Evolutionary conservation across 2,797 vertebrate genomes (phyloP).

Genomic region (Synaphobranchus kaupii): DNA sequence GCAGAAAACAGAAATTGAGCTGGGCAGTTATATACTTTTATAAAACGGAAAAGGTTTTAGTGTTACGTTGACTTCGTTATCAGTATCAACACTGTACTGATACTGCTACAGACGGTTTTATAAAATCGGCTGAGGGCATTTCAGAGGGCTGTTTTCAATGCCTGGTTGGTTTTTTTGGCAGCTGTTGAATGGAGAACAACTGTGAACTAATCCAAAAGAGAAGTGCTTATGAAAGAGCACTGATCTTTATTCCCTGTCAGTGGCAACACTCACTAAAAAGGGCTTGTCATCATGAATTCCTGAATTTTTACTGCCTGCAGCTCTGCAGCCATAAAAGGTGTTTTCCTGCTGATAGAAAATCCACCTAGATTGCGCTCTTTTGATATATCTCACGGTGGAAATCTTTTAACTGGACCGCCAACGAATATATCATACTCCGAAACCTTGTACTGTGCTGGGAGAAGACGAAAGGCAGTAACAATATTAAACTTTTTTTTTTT

Average conservation of each 20-base stretch:
- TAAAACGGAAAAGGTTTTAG: not conserved
- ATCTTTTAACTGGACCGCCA: not conserved
- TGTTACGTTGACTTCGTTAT: no score
- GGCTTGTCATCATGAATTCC: not conserved
- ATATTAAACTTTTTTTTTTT: no score
- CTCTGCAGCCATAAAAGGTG: not conserved
- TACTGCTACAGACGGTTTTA: not conserved
- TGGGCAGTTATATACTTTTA: not conserved
- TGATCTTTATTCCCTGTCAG: not conserved
- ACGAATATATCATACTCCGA: not conserved
- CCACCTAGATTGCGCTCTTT: not conserved
- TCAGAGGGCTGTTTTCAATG: not conserved
- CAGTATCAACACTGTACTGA: not conserved
- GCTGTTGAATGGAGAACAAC: not conserved
- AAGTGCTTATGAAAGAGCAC: not conserved
- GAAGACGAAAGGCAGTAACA: not conserved
- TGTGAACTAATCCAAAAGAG: not conserved
- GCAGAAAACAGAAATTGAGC: not conserved
- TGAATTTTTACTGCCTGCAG: not conserved
- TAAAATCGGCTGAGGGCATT: not conserved
- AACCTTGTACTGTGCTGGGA: not conserved
- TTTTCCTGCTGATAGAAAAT: not conserved
- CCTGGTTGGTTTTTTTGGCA: not conserved
- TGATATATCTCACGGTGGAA: not conserved
- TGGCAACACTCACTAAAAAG: not conserved